These are phyloP conservation scores for Varecia variegata DNA, from an alignment of 2,797 vertebrate species.

Conservation along the genomic window DNA sequence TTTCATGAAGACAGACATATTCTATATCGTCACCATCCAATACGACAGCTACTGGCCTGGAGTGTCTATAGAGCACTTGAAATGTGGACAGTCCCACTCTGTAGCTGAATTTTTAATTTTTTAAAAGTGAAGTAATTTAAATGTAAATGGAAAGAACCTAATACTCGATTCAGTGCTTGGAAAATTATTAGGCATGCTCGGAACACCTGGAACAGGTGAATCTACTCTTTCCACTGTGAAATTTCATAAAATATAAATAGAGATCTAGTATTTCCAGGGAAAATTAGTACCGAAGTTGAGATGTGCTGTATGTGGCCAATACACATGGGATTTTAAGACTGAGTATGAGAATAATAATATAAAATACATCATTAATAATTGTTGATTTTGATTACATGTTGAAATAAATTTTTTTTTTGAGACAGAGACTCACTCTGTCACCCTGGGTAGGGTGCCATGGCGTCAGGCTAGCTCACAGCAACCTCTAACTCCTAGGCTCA, in stretches of 20 bases:
- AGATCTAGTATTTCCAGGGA: neutral
- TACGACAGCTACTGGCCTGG: neutral
- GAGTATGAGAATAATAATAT: too few species aligned
- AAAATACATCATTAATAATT: too few species aligned
- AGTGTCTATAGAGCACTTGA: neutral
- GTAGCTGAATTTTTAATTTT: neutral
- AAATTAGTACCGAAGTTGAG: neutral
- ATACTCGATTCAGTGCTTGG: neutral
- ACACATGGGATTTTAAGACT: too few species aligned
- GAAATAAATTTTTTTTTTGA: too few species aligned
- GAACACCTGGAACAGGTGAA: neutral
- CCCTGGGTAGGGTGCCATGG: too few species aligned
- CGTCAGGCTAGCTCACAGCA: fast-evolving
- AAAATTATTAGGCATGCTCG: neutral
- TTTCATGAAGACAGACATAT: neutral
- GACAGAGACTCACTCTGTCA: too few species aligned
- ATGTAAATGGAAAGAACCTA: neutral
- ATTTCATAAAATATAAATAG: neutral
- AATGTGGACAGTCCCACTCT: neutral
- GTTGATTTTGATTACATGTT: too few species aligned
- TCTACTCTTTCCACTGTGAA: neutral
- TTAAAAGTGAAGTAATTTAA: neutral
- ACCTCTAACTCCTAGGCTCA: too few species aligned
- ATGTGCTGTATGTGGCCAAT: too few species aligned
- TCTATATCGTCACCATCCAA: neutral